phyloP scores from a whole-genome alignment of 2,797 vertebrate genomes.

The Mus caroli region DNA sequence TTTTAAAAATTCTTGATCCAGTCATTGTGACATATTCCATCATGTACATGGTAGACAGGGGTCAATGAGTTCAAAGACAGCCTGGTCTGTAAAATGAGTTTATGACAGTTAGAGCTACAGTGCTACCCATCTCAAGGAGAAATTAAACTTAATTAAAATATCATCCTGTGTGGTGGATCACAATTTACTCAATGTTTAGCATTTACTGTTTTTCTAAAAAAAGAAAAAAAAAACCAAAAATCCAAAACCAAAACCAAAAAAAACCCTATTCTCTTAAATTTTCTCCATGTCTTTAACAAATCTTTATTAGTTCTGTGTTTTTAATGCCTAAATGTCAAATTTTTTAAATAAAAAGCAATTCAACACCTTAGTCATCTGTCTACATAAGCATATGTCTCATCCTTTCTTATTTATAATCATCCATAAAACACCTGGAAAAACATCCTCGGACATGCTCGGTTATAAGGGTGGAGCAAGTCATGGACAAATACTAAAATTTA shows the following conservation, averaged over 20 bases:
- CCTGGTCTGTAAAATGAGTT: background rate
- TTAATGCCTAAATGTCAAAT: background rate
- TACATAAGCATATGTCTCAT: background rate
- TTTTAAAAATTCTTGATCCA: background rate
- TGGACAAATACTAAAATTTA: constrained; percentile 8
- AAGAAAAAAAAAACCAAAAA: too few relatives aligned
- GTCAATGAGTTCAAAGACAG: background rate
- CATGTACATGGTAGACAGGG: background rate
- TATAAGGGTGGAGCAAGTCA: background rate
- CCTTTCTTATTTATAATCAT: background rate
- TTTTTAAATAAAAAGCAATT: background rate
- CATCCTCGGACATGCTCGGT: background rate
- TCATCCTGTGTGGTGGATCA: background rate
- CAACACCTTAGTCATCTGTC: background rate
- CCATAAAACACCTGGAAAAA: background rate
- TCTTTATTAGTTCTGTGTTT: background rate
- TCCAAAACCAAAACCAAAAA: background rate
- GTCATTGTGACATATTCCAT: background rate
- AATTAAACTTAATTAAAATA: constrained; percentile 21
- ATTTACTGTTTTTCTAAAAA: background rate
- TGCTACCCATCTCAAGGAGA: background rate
- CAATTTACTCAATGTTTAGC: background rate
- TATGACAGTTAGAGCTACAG: background rate
- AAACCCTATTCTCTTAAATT: background rate
- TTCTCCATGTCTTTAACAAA: background rate